Evolutionary conservation across 2,797 vertebrate genomes (phyloP), one percentile per base, ranked within the genome.

Genomic region (Scyliorhinus canicula): DNA sequence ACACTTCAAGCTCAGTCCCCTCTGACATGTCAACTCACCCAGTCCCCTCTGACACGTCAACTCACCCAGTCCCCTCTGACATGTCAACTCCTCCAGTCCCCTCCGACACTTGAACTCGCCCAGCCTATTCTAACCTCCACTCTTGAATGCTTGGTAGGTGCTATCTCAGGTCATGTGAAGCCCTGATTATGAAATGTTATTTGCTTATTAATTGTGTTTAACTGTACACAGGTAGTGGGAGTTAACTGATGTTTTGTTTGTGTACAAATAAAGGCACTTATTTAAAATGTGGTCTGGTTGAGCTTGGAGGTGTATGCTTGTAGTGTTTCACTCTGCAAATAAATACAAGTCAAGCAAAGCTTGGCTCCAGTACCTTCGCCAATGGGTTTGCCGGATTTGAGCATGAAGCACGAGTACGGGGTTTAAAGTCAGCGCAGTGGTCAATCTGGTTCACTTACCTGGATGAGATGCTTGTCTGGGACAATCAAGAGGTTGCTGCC

Each of bases 391-490:
- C 35, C 16, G 71, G 71, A 77, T n/a, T 77, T 40, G 35, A 16
- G 40, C 35, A n/a, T 1, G 3, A 47, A 82, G 21, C 19, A 47
- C 79, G 24, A 24, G 47, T 82, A 44, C 79, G 47, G 21, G 40
- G 26, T 82, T 82, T 82, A 24, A 47, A 8, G 24, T 82, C 21
- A 9, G 79, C 7, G 44, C 44, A 9, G 44, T 47, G 19, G 44
- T 47, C 19, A 82, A 28, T 65, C 57, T 52, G 14, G 16, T 47
- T 35, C 16, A n/a, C 47, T 67, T 35, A 94, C 93, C 93, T 94
- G 67, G 44, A 94, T 50, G 93, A 94, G 93, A 21, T 94, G 44
- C 50, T 94, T 71, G 67, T 94, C 93, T n/a, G 93, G 93, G 47
- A 94, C 67, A 8, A 94, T 94, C 67, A 94, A 26, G 47, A 94